These are phyloP conservation scores for Scaptomyza polygonia DNA, from an alignment of 2,888 invertebrate species.

Conservation along the genomic window DNA sequence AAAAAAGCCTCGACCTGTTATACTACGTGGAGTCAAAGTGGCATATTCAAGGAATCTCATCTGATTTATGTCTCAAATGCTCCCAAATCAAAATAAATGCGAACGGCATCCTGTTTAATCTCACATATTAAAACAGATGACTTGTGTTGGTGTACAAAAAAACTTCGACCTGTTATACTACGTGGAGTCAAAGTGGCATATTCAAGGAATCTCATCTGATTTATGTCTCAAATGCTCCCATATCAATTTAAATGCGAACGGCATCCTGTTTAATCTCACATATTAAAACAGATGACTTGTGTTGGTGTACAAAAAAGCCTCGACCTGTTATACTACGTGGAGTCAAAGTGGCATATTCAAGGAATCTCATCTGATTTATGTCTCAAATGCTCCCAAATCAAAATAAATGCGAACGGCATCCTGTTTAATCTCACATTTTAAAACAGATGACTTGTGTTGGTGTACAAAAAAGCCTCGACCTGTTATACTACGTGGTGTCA, in stretches of 20 bases:
- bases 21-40: slow-evolving; percentile 39
- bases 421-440: slow-evolving; percentile 27
- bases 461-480: not conserved
- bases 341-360: slow-evolving; percentile 52
- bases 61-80: slow-evolving; percentile 40
- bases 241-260: slow-evolving; percentile 30
- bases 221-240: slow-evolving; percentile 52
- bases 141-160: slow-evolving; percentile 38
- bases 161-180: not conserved
- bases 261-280: slow-evolving; percentile 43
- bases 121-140: slow-evolving; percentile 49
- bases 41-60: slow-evolving; percentile 9
- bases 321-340: slow-evolving; percentile 14
- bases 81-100: slow-evolving; percentile 30
- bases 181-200: slow-evolving; percentile 52
- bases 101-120: slow-evolving; percentile 51
- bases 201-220: slow-evolving; percentile 1
- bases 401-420: slow-evolving; percentile 29
- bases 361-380: slow-evolving; percentile 11
- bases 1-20: not conserved
- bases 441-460: slow-evolving; percentile 46
- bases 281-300: slow-evolving; percentile 58
- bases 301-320: slow-evolving; percentile 27
- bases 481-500: slow-evolving; percentile 22
- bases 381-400: slow-evolving; percentile 47